Evolutionary conservation across 1,140 invertebrate species (phyloP), one percentile per base, ranked within the genome.

Genomic region (Caerostris extrusa): DNA sequence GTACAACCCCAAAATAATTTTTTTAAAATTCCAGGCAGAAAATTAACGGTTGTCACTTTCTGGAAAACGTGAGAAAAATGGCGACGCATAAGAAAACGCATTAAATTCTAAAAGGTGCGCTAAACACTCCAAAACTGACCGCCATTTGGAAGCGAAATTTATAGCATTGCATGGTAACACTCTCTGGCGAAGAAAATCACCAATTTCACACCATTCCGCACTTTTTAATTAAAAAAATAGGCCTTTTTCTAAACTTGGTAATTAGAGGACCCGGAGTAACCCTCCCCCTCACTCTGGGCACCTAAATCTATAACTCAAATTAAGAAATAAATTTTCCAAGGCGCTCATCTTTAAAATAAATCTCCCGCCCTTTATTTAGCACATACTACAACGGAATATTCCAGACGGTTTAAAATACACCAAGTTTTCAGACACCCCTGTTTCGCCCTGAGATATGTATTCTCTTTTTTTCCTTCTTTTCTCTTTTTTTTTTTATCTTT

Each of bases 241-340:
- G 6, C 56, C 17, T 56, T 85, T n/a, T 55, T 85, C 17, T 17
- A 19, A 85, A 57, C 82, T 55, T 85, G 7, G n/a, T 85, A 85
- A 85, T 85, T 85, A 85, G 82, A 85, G 56, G 19, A 4, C n/a
- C 5, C 50, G 2, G 55, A 6, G 17, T 57, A 85, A 85, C n/a
- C n/a, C n/a, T n/a, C n/a, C n/a, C n/a, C n/a, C n/a, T 56, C 82
- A 19, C 86, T 34, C 10, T 34, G 8, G 60, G 19, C 19, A n/a
- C n/a, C n/a, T n/a, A n/a, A n/a, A n/a, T n/a, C 34, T 58, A 91
- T 91, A 91, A 91, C 90, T 91, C 77, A 91, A 83, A 91, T 91
- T 82, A 91, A 77, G 89, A 85, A 83, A 85, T 77, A 34, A 34
- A 2, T n/a, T n/a, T n/a, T 34, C 67, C 81, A 85, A 85, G 34